Evolutionary conservation across 2,888 invertebrate species (phyloP).

Genomic region (Sarcophaga rosellei): DNA sequence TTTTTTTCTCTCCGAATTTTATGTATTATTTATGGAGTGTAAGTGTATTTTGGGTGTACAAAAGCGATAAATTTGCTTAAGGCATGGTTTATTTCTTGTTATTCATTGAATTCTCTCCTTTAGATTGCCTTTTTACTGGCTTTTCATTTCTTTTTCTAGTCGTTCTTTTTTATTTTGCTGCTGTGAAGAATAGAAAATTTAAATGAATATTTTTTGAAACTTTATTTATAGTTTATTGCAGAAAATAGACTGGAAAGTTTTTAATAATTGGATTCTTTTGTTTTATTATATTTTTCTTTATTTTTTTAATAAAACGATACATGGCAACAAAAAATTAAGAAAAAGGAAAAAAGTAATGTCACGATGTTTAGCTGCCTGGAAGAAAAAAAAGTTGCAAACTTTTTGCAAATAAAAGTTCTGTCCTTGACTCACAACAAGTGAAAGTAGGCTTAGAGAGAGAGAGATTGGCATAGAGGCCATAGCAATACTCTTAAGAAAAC

Average conservation of each 20-base stretch:
- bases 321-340: background rate
- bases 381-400: too few species aligned
- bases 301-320: background rate
- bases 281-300: too few species aligned
- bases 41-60: slow-evolving; percentile 14
- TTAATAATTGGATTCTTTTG: background rate
- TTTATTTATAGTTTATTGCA: background rate
- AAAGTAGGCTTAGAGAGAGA: too few species aligned
- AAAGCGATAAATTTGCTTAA: background rate
- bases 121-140: background rate
- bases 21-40: slow-evolving; percentile 8
- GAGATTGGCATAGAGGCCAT: too few species aligned
- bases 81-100: background rate
- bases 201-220: slow-evolving; percentile 15
- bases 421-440: too few species aligned
- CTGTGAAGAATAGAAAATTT: background rate
- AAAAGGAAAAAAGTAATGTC: background rate
- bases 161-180: too few species aligned
- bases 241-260: background rate
- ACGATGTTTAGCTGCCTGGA: too few species aligned
- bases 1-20: background rate
- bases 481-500: too few species aligned
- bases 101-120: background rate
- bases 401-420: too few species aligned
- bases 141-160: background rate